Base-by-base conservation (phyloP, 2,113 vertebrate species). In the Microcebus tavaratra region DNA sequence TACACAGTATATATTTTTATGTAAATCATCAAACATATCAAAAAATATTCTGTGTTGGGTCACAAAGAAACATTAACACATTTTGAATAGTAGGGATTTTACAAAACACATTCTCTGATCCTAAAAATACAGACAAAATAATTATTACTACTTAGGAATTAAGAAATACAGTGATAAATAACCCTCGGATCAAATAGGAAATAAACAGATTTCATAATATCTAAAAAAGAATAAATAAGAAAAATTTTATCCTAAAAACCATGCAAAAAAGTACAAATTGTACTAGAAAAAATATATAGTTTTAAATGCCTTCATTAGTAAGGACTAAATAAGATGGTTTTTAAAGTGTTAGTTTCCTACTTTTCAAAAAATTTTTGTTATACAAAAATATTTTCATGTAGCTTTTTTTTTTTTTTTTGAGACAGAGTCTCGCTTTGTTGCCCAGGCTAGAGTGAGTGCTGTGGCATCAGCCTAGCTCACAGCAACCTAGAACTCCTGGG, bases 351-450 rank as follows among this genome's bases (percentile, higher is more conserved):
- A 90, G 34, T 70, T 39, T 12, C 23, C 95, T 97, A 68, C 27
- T 96, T 96, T 91, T 86, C 50, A 63, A 94, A 55, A 96, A 80
- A 75, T 53, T 48, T 68, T 88, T 45, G 83, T 89, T 94, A 94
- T 25, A 92, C n/a, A 42, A 70, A 86, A 93, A 88, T 95, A 81
- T 29, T 85, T 95, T 93, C 95, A 36, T 75, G n/a, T n/a, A 70
- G n/a, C 65, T 67, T 34, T 34, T 67, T 45, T 45, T 67, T 45
- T 45, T 45, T 45, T 45, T 45, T 45, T 45, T 45, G 42, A 45
- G 42, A 45, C 42, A 45, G 6, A 45, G 42, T 45, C 42, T 45
- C 6, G 7, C 42, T 45, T 45, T 8, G 7, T 45, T 45, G 42
- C 6, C 42, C 42, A 45, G 42, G 42, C 42, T 45, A 45, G 6